Base-by-base conservation (phyloP, 2,113 vertebrate species). In the Sphaerodactylus townsendi region DNA sequence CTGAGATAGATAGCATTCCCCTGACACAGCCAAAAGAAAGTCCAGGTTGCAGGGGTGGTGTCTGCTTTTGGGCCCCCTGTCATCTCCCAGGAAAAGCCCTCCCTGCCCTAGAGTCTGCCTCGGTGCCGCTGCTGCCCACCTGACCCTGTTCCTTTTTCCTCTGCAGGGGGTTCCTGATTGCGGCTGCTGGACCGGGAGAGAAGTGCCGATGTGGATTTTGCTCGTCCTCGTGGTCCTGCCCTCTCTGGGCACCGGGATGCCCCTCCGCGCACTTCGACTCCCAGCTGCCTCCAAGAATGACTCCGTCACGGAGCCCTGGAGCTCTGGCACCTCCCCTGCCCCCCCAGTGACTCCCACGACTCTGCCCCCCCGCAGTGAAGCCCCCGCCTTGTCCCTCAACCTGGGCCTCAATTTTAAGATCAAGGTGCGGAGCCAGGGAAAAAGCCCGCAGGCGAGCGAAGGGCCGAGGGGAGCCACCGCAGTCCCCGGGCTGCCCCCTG, bases 351-450 rank as follows among this genome's bases (percentile, higher is more conserved):
- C 87, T 48, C 88, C 93, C 37, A 8, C 91, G 80, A 86, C 79
- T 25, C 88, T 85, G 10, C 78, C 85, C 10, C 89, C 91, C 37
- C 89, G 87, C 79, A 91, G 86, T 13, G 91, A 92, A 78, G 85
- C 89, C 83, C 93, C 94, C 0, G 10, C 93, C 84, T 72, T 95
- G 5, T 94, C 92, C 33, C 92, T 95, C 78, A 95, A 94, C 84
- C 77, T 95, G 81, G 94, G 93, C 65, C 92, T 94, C 21, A 95
- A 95, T 70, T 93, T 95, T 83, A 93, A 94, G 91, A 90, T 95
- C 77, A 93, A 95, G 62, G 92, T 94, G 77, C 92, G 90, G 68
- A 70, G 79, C 10, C 79, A 81, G 48, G 79, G 64, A 0, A 62
- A 69, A 48, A 50, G 10, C 33, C 59, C n/a, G n/a, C n/a, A 13